A percentile compares a stretch with the other conserved stretches of the same genome.
Evolutionary conservation across 2,113 vertebrate genomes (phyloP).

Genomic region (Ceyx melanurus): DNA sequence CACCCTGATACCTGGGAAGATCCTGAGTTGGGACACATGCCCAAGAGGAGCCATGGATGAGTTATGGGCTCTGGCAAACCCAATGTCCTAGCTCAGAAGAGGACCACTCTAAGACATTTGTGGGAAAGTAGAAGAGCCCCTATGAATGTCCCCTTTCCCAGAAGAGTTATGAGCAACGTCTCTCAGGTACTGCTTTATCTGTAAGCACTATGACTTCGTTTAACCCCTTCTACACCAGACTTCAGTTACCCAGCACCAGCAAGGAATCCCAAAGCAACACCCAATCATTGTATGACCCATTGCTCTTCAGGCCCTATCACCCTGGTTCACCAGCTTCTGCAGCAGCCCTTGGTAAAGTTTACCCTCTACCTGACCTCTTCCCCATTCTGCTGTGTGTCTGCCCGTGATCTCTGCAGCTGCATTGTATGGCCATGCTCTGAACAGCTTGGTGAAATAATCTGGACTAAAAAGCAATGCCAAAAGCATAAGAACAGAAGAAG

Average conservation of each 20-base stretch:
- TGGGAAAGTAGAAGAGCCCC: not conserved
- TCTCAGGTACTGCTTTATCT: not conserved
- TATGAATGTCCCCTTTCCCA: not conserved
- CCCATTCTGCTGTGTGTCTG: not conserved
- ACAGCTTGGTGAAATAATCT: not conserved
- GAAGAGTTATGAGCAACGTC: not conserved
- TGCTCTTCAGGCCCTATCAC: not conserved
- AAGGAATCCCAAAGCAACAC: not conserved
- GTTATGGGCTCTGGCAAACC: not conserved
- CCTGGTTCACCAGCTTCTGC: not conserved
- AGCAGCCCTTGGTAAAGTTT: not conserved
- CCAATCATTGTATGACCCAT: not conserved
- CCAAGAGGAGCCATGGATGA: not conserved
- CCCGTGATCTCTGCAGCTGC: accelerated
- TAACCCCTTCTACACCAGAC: not conserved
- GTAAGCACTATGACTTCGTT: not conserved
- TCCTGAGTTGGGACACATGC: not conserved
- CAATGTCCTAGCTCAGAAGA: not conserved
- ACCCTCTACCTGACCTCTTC: not conserved
- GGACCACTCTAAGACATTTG: not conserved
- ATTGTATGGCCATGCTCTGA: not conserved
- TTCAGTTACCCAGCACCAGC: not conserved
- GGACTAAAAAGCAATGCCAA: not conserved
- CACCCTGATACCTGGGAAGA: not conserved
- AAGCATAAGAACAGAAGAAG: not conserved